Conservation (phyloP, 2,113 vertebrate genomes). For the Lycocorax pyrrhopterus region DNA sequence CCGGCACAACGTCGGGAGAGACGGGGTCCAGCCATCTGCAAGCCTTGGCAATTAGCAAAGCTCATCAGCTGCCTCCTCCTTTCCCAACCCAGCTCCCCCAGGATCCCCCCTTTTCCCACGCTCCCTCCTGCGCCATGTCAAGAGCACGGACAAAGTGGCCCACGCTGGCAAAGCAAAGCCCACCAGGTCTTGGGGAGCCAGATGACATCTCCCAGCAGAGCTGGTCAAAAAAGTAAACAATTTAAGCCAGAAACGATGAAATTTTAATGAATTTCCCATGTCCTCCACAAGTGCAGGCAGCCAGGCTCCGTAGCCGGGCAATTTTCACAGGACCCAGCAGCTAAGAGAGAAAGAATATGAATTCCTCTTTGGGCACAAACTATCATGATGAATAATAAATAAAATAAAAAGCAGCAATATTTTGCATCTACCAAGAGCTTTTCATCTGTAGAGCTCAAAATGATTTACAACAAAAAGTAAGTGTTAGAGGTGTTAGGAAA, state of each 20-base stretch:
- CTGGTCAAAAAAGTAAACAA: background rate
- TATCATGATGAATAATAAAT: constrained; percentile 63
- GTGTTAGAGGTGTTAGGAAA: constrained; percentile 56
- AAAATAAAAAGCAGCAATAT: constrained; percentile 60
- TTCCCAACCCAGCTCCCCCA: background rate
- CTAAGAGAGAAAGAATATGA: background rate
- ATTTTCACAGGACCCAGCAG: background rate
- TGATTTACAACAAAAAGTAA: constrained; percentile 60
- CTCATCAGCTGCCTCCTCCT: background rate
- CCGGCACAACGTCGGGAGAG: fast-evolving
- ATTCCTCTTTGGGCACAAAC: constrained; percentile 43
- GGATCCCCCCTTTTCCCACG: background rate
- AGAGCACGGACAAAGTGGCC: background rate
- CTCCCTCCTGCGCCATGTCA: background rate
- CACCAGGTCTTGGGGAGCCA: background rate
- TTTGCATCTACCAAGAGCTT: constrained; percentile 61
- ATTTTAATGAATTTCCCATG: background rate
- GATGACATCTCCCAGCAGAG: background rate
- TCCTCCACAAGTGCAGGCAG: background rate
- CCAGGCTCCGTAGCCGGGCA: background rate
- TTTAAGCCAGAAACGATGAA: background rate
- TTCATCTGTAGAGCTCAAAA: constrained; percentile 58
- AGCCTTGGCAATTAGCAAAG: background rate
- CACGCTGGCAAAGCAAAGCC: background rate
- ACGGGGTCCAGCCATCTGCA: background rate